A percentile compares a stretch with the other conserved stretches of the same genome.
Evolutionary conservation across 2,888 invertebrate genomes (phyloP).

Genomic region (Homarus gammarus): DNA sequence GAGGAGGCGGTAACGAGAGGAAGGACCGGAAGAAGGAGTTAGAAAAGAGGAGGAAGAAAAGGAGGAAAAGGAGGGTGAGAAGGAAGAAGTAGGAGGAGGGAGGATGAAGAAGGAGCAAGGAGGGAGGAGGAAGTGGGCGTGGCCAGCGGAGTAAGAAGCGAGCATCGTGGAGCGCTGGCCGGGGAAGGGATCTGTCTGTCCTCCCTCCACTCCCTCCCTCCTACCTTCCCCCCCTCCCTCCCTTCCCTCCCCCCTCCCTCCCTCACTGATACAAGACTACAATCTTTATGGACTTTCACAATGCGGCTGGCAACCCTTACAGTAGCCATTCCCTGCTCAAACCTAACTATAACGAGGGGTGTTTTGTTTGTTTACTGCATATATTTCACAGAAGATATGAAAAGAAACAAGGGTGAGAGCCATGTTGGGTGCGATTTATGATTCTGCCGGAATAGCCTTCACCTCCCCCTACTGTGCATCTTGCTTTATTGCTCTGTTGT

Average conservation of each 20-base stretch:
- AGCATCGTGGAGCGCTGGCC: background rate
- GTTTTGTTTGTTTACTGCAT: conserved; percentile 67
- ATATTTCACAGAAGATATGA: conserved; percentile 66
- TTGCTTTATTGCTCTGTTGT: conserved; percentile 41
- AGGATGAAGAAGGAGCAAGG: background rate
- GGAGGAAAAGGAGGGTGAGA: background rate
- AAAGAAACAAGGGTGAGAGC: conserved; percentile 61
- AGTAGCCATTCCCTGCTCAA: conserved; percentile 60
- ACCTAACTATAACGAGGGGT: conserved; percentile 63
- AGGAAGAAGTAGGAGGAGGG: background rate
- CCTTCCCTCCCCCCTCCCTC: background rate
- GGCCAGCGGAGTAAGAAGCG: background rate
- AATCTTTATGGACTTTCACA: conserved; percentile 46
- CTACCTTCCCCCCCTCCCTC: background rate
- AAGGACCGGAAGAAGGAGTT: background rate
- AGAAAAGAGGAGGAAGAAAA: background rate
- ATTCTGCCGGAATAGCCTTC: conserved; percentile 36
- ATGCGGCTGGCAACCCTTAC: conserved; percentile 40
- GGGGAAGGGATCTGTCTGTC: background rate
- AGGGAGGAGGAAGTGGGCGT: background rate
- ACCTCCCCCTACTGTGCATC: conserved; percentile 8
- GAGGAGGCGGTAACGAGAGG: background rate
- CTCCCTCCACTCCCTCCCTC: too few relatives aligned
- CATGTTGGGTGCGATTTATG: conserved; percentile 55
- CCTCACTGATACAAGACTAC: conserved; percentile 19